Base-by-base conservation (phyloP, 2,888 invertebrate genomes). In the Watsonalla binaria region DNA sequence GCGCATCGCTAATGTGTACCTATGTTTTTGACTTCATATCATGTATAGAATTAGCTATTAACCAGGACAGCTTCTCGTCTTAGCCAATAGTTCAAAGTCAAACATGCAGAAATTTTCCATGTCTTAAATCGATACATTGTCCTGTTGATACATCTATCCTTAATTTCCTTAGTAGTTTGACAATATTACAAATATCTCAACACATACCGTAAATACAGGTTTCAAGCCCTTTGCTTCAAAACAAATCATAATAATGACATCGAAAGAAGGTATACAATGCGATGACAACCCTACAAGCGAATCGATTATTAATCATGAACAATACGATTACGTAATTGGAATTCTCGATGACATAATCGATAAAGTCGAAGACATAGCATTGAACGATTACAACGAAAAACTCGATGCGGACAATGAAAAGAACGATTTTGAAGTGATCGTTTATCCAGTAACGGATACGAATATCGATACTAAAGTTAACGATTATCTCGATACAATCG, bases 201-300 rank as follows among this genome's bases (percentile, higher is more conserved):
- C n/a, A 13, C 34, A 13, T 7, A 15, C 60, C 37, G 11, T 11
- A 42, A 6, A 6, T 1, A 8, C 76, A 87, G 88, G 84, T 48
- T 89, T 87, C 72, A 88, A 85, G 64, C 88, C 88, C 0, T 89
- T 88, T 60, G 83, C 86, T 0, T 82, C 84, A 0, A 88, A 86
- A 52, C 80, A 88, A 77, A 79, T 86, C 15, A 77, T 80, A 53
- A 76, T 86, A 59, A 76, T 80, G 76, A 69, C 80, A 0, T 73
- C 82, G 0, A 77, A 82, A 33, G 81, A 80, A 51, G 86, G 86
- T 0, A 54, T 86, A 0, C 80, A 73, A 0, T 84, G 83, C 62
- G 74, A 74, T 51, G 65, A 73, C 0, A 56, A 65, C 0, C 56
- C 62, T 5, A n/a, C 54, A 56, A 37, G 58, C 50, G 50, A 54